Base-by-base conservation (phyloP, 2,888 invertebrate species). In the Rhaphigaster nebulosa region DNA sequence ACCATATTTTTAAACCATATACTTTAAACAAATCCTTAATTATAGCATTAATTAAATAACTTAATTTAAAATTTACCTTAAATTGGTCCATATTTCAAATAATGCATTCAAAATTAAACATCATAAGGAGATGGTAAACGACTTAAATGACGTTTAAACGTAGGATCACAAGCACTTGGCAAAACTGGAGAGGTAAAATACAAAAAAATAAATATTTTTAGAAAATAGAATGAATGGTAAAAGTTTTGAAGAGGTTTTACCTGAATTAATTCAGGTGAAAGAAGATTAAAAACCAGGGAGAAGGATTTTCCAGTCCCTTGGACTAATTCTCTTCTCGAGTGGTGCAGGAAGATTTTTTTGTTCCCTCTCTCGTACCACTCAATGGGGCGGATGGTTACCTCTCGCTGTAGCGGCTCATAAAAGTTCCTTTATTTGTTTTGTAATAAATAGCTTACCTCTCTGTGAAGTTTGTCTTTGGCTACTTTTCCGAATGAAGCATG, bases 221-320 rank as follows among this genome's bases (percentile, higher is more conserved):
- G 34, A 84, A 84, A 84, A 45, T 84, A 45, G 41, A 45, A 84
- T 84, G 84, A 45, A 45, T 45, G 84, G 10, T 45, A 84, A 84
- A 84, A 45, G 3, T 84, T 84, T n/a, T 84, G 45, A 84, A 84
- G 84, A 45, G 13, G n/a, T 41, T 38, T 80, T 80, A 20, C 41
- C 84, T 84, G 45, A 41, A 84, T 84, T 84, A 84, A 84, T 84
- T 84, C 84, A 26, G 45, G 13, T 84, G 84, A 84, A 84, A 84
- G 84, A 84, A 84, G 84, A 45, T 84, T 84, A 84, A 84, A 84
- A 84, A 45, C 84, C 84, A 45, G 45, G 45, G 45, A 45, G 80
- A 80, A 41, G 41, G 84, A 84, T 84, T 84, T 80, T 84, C 84
- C 84, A 84, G 84, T 15, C 26, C n/a, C 45, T 12, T 84, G 45